Conservation (phyloP, 2,888 invertebrate genomes). For the Hybos culiciformis region DNA sequence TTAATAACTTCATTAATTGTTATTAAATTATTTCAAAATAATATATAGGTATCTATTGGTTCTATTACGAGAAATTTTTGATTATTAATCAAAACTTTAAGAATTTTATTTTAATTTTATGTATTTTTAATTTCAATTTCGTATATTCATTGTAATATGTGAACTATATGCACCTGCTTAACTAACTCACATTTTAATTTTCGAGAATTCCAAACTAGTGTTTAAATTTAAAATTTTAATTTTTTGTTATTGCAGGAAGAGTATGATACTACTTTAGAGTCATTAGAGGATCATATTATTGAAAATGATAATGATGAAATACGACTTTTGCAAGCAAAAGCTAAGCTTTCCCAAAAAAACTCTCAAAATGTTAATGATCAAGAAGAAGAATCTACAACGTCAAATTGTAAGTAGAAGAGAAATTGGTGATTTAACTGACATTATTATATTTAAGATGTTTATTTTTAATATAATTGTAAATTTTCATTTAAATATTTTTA, state of each 20-base stretch:
- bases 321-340: conserved; percentile 22
- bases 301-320: conserved; percentile 31
- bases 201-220: not conserved
- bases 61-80: too few species aligned
- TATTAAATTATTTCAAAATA: too few species aligned
- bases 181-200: not conserved
- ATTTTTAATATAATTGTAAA: not conserved
- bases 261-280: conserved; percentile 29
- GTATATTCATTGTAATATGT: too few species aligned
- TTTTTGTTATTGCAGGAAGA: conserved; percentile 20
- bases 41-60: too few species aligned
- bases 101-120: too few species aligned
- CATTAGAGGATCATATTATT: conserved; percentile 29
- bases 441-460: not conserved
- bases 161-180: too few species aligned
- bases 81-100: too few species aligned
- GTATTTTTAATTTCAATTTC: too few species aligned
- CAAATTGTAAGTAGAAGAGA: conserved; percentile 19
- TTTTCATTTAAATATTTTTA: not conserved
- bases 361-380: conserved; percentile 16
- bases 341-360: conserved; percentile 23
- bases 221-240: not conserved
- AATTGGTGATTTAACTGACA: not conserved
- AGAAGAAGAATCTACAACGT: conserved; percentile 19
- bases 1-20: too few species aligned